Base-by-base conservation (phyloP, 2,113 vertebrate genomes). In the Anolis carolinensis region DNA sequence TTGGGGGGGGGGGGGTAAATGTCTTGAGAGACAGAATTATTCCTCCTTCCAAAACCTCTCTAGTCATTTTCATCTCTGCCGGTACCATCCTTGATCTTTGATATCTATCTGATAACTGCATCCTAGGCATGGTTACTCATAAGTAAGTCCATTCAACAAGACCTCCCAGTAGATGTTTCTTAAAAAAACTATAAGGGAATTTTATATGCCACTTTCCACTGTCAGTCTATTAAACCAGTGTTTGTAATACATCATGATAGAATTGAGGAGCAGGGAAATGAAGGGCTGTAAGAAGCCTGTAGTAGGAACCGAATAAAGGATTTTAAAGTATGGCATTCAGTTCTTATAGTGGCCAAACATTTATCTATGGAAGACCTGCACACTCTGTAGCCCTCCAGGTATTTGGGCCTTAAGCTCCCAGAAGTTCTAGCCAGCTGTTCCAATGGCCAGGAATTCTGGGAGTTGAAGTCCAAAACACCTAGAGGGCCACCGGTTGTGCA, bases 51-150 rank as follows among this genome's bases (percentile, higher is more conserved):
- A 11, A 4, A 16, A 23, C 72, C 23, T 9, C 48, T 52, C 44
- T 48, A 63, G 0, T 7, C 23, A 55, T 89, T 85, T 90, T 10
- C 6, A 86, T 79, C 9, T 90, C 32, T 86, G 2, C 80, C 88
- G 39, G 68, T 89, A 70, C 1, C 0, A 16, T 25, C 87, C 13
- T 52, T 82, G 34, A 8, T 81, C 68, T 36, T 59, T 81, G 78
- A 36, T 63, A 74, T 52, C 23, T 18, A 30, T 48, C 71, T 74
- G 59, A 80, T 39, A 80, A 23, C 55, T n/a, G 50, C 30, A 86
- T 20, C n/a, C 13, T 34, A 20, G 52, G 70, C 30, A 36, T 65
- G n/a, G 16, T 62, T 81, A 52, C 39, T 27, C 36, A 65, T 18
- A 86, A 73, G 70, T 34, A 48, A 74, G 23, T 36, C 79, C 32